A percentile compares a stretch with the other conserved stretches of the same genome.
phyloP scores from a whole-genome alignment of 1,140 invertebrate species.

The Heliconius hewitsoni region DNA sequence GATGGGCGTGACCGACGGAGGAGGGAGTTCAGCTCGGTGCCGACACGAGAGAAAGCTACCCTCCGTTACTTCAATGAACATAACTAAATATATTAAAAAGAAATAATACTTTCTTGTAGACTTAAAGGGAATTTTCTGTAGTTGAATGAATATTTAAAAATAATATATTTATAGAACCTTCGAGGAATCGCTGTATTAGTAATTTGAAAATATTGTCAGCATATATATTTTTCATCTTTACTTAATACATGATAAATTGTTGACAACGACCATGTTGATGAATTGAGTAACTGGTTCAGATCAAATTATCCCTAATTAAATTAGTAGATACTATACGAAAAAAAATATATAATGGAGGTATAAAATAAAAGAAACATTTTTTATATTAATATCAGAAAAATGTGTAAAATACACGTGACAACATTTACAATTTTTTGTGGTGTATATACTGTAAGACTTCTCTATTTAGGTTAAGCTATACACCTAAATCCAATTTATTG shows the following conservation, averaged over 20 bases:
- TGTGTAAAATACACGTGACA: not conserved
- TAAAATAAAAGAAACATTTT: not conserved
- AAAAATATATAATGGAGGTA: not conserved
- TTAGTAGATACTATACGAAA: too few relatives aligned
- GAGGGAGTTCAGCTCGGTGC: conserved; percentile 53
- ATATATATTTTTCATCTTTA: too few relatives aligned
- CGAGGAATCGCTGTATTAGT: not conserved
- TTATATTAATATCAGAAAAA: not conserved
- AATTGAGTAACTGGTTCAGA: too few relatives aligned
- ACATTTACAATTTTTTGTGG: not conserved
- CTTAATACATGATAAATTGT: too few relatives aligned
- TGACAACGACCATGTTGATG: too few relatives aligned
- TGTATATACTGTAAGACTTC: not conserved
- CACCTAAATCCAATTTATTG: conserved; percentile 9
- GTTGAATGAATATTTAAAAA: too few relatives aligned
- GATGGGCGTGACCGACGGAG: conserved; percentile 52
- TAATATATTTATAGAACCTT: too few relatives aligned
- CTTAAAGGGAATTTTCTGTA: not conserved
- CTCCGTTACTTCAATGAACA: conserved; percentile 46
- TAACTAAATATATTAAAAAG: not conserved
- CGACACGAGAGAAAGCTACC: conserved; percentile 60
- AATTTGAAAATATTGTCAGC: not conserved
- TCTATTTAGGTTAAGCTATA: conserved; percentile 11
- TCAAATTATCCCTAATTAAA: too few relatives aligned
- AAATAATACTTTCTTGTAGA: not conserved